Percentiles rank a stretch among this genome's conserved stretches.
These are phyloP conservation scores for Shargacucullia verbasci DNA, from an alignment of 2,888 invertebrate species.

Conservation along the genomic window DNA sequence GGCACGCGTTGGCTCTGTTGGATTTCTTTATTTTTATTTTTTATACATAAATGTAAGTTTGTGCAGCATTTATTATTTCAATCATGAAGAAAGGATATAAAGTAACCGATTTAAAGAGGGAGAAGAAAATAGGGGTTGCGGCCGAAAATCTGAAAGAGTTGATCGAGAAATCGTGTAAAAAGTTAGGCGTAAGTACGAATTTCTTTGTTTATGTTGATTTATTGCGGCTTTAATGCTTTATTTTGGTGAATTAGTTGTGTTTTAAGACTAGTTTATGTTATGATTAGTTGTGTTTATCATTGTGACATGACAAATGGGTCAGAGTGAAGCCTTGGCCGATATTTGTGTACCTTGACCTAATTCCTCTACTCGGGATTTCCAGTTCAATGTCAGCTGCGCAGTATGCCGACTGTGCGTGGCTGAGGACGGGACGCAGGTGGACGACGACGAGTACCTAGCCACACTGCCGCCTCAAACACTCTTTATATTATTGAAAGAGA, in stretches of 20 bases:
- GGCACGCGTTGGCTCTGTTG: conserved; percentile 42
- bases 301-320: conserved; percentile 64
- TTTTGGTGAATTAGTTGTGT: conserved; percentile 6
- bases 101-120: conserved; percentile 91
- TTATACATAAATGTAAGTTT: conserved; percentile 40
- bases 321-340: conserved; percentile 78
- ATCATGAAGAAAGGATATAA: conserved; percentile 91
- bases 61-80: conserved; percentile 29
- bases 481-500: conserved; percentile 88
- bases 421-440: conserved; percentile 92
- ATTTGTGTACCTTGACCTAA: conserved; percentile 74
- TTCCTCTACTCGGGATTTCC: conserved; percentile 65
- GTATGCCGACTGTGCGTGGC: conserved; percentile 88
- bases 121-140: conserved; percentile 92
- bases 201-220: conserved; percentile 24
- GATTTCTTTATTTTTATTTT: conserved; percentile 59
- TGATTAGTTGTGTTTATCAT: conserved; percentile 60
- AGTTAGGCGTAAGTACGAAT: conserved; percentile 88
- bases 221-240: neutral
- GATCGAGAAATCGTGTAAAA: conserved; percentile 91
- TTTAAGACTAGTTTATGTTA: conserved; percentile 57
- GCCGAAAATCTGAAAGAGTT: conserved; percentile 91
- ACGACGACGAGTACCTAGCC: conserved; percentile 93
- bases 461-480: conserved; percentile 93
- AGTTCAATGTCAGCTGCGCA: conserved; percentile 85